Base-by-base conservation (phyloP, 2,113 vertebrate genomes). In the Mus pahari region DNA sequence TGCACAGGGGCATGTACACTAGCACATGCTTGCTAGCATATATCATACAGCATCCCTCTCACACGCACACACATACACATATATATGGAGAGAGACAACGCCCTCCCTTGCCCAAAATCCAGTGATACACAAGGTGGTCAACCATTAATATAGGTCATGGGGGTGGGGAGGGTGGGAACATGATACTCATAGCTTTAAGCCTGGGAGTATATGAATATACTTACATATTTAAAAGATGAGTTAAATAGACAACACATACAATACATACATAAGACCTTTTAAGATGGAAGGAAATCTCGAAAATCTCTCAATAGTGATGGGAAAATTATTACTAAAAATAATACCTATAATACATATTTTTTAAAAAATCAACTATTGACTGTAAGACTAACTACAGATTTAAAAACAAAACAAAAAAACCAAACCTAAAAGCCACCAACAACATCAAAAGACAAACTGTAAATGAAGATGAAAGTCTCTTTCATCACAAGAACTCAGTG, bases 261-360 rank as follows among this genome's bases (percentile, higher is more conserved):
- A 45, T 33, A 39, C 17, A 42, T 53, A 60, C 7, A 45, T 7
- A 58, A 70, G 58, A 70, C 17, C 45, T 87, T 83, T 77, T 22
- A 90, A 58, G 45, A 82, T 20, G 16, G 36, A 48, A 86, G 26
- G 17, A 90, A 94, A 71, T 64, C 79, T 71, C 33, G 78, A 53
- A 92, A 87, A 79, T 92, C 53, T 92, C 20, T 94, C 79, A 84
- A 48, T 9, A 66, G 13, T 66, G 19, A 24, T 60, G 24, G 58
- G 17, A 79, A 96, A 81, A 86, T 22, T 5, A 11, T 36, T 86
- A 60, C 53, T 60, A 79, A 77, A 94, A 86, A 75, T 82, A 94
- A 77, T n/a, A 86, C 60, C 24, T 82, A 26, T 66, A 86, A 94
- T 24, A 24, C 24, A 13, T 13, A 95, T 45, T 86, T 3, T 45